These are phyloP conservation scores for Tor tambroides DNA, from an alignment of 2,113 vertebrate genomes.

Conservation along the genomic window DNA sequence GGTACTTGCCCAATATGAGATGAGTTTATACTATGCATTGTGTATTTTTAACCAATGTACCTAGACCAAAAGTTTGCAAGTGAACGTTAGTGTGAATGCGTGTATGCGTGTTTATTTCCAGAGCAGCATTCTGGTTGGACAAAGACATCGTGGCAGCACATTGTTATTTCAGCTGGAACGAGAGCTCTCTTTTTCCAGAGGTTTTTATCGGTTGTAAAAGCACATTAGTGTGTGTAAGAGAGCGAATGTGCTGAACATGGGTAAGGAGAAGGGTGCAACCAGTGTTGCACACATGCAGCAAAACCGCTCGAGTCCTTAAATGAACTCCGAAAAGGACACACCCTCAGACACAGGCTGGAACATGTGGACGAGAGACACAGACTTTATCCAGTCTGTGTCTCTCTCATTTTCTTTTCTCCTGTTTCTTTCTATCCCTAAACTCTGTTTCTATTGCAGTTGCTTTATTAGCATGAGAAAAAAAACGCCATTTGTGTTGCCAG, in stretches of 20 bases:
- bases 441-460: background rate
- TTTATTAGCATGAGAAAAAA: background rate
- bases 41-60: background rate
- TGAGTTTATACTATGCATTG: background rate
- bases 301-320: background rate
- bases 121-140: background rate
- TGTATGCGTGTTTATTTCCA: conserved; percentile 4
- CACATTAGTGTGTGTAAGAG: conserved; percentile 14
- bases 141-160: background rate
- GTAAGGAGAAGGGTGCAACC: background rate
- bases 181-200: background rate
- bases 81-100: background rate
- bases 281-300: conserved; percentile 12
- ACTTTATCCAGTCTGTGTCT: background rate
- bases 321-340: conserved; percentile 28
- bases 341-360: conserved; percentile 9
- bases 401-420: background rate
- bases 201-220: conserved; percentile 23
- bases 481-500: background rate
- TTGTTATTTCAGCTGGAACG: conserved; percentile 28
- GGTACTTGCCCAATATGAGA: background rate
- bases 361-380: background rate
- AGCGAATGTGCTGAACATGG: conserved; percentile 6
- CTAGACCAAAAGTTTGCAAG: background rate
- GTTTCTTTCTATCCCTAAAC: background rate